Percentiles rank a stretch among this genome's conserved stretches.
These are phyloP conservation scores for Nothobranchius furzeri DNA, from an alignment of 2,113 vertebrate genomes.

Conservation along the genomic window DNA sequence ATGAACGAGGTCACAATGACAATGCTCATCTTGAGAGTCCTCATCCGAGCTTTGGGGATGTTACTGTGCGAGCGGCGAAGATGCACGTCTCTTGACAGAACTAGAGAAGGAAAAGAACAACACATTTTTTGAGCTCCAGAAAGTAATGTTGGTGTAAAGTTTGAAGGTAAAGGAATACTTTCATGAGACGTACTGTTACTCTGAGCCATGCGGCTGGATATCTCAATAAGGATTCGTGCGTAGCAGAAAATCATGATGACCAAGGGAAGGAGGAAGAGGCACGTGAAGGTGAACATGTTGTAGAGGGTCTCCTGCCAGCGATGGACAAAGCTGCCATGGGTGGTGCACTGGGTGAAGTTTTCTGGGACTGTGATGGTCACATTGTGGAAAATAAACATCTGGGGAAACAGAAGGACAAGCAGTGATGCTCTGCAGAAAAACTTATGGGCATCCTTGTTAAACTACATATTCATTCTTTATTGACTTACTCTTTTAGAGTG, in stretches of 20 bases:
- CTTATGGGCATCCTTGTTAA: not conserved
- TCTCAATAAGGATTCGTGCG: constrained; percentile 82
- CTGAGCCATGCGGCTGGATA: constrained; percentile 79
- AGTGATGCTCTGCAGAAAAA: not conserved
- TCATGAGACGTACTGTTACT: constrained; percentile 66
- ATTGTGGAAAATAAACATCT: constrained; percentile 83
- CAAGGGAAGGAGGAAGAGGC: constrained; percentile 83
- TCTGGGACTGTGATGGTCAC: constrained; percentile 82
- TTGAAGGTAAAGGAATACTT: not conserved
- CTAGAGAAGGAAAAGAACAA: constrained; percentile 52
- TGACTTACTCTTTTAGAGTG: too few relatives aligned
- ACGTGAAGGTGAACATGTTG: constrained; percentile 85
- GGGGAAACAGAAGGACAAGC: constrained; percentile 10
- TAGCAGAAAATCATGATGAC: constrained; percentile 85
- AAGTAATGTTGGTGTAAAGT: not conserved
- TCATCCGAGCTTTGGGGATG: constrained; percentile 84
- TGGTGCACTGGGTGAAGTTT: constrained; percentile 84
- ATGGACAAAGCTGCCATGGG: constrained; percentile 77
- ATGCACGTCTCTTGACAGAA: constrained; percentile 76
- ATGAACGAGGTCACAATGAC: constrained; percentile 84
- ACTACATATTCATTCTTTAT: too few relatives aligned
- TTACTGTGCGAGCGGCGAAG: constrained; percentile 83
- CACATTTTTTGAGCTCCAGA: not conserved
- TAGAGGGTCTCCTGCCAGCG: constrained; percentile 84
- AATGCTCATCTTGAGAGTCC: constrained; percentile 84